Base-by-base conservation (phyloP, 2,888 invertebrate genomes). In the Lasioglossum leucozonium region DNA sequence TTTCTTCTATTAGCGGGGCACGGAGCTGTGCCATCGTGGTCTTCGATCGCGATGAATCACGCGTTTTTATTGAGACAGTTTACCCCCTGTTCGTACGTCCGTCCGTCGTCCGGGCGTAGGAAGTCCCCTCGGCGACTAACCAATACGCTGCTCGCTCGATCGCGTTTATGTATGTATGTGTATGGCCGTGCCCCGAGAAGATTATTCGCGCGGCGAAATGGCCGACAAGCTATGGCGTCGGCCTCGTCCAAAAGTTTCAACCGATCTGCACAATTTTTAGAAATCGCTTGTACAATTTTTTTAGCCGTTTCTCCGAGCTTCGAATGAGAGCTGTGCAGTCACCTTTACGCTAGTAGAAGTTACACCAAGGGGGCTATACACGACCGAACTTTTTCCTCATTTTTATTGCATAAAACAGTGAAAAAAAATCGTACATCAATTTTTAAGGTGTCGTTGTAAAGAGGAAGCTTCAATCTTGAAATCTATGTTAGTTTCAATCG, bases 1-100 rank as follows among this genome's bases (percentile, higher is more conserved):
- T 85, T 86, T 85, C 71, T 78, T 79, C 78, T 84, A 79, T 79
- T 77, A 73, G 65, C 76, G 72, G 26, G 72, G 26, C 13, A 67
- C 72, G 30, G 22, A 58, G 72, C 65, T 75, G 55, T 76, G 71
- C 79, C 79, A 76, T 42, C 83, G 79, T 47, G 72, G 44, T 55
- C 79, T 75, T 72, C 40, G 76, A 76, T 83, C 84, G 76, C 84
- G 79, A 84, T 84, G 84, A 84, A 82, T 84, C 84, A 83, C 51
- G 79, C 84, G 72, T 78, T 84, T 82, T 78, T 55, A n/a, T n/a
- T 40, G 71, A 47, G 72, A 82, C 75, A 78, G 42, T 75, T 72
- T 62, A 51, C 4, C 34, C 34, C 34, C 34, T n/a, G n/a, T n/a
- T n/a, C n/a, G 3, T 34, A 1, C 34, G 34, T 34, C 34, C 16